Base-by-base conservation (phyloP, 2,888 invertebrate species). In the Athalia circularis region DNA sequence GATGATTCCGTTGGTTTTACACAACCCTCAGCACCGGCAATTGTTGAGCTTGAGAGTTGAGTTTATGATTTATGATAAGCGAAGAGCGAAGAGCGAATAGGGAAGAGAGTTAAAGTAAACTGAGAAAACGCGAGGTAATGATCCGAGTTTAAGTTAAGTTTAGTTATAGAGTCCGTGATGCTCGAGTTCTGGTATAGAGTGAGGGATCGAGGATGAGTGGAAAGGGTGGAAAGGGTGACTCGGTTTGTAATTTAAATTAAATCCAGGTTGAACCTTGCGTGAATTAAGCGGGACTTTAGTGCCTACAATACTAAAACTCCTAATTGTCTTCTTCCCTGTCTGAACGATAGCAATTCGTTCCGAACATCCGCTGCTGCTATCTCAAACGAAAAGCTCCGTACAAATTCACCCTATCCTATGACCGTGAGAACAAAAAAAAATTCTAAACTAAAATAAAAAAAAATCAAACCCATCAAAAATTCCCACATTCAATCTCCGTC, bases 121-220 rank as follows among this genome's bases (percentile, higher is more conserved):
- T n/a, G 54, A 4, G 54, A 54, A 11, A 54, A 11, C n/a, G 54
- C 54, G 9, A n/a, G 72, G 45, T 72, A 72, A 72, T 72, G 72
- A 72, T 72, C 72, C 57, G 72, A 72, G 59, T 59, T 72, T 72
- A 45, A 72, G 57, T 59, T 59, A 59, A 72, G 72, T 72, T 59
- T 57, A 59, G 68, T 68, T 52, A 29, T 29, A 29, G 43, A 52
- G 50, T 68, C 54, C 43, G 43, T 45, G 72, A 6, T 57, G 57
- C 57, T 29, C 29, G 29, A 29, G 29, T 29, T 29, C 29, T 29
- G 29, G 70, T 57, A 45, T 72, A 57, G 72, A 45, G 54, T 70
- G 70, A 70, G 70, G 70, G 70, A 54, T 70, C 70, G 54, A 52
- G 45, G 13, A 47, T 59, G 45, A 47, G 59, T 9, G 52, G 54